Evolutionary conservation across 2,888 invertebrate genomes (phyloP).

Genomic region (Xestia ashworthii): DNA sequence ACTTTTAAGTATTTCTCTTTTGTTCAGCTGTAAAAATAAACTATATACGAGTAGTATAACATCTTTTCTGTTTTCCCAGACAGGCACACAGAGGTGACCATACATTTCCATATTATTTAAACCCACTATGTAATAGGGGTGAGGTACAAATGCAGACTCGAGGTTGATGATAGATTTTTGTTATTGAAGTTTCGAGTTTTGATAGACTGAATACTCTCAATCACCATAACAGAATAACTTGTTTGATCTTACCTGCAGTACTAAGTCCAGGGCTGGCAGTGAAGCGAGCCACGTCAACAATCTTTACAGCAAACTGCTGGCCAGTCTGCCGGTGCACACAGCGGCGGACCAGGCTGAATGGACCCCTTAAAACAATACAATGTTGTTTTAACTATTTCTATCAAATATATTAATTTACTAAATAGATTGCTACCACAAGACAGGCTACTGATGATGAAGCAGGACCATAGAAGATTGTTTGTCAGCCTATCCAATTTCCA

Average conservation of each 20-base stretch:
- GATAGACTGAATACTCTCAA: not conserved
- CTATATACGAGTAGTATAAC: no score
- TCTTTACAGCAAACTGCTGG: slow-evolving; percentile 99
- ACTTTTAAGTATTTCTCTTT: not conserved
- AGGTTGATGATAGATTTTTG: not conserved
- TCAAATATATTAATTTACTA: not conserved
- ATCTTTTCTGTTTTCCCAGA: not conserved
- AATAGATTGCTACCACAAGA: no score
- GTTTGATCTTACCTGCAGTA: slow-evolving; percentile 94
- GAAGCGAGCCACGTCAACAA: slow-evolving; percentile 99
- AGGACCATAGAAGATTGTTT: slow-evolving; percentile 97
- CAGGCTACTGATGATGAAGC: slow-evolving; percentile 95
- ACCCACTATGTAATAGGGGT: not conserved
- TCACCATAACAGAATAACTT: not conserved
- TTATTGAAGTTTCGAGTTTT: no score
- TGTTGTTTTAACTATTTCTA: not conserved
- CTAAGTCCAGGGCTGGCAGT: slow-evolving; percentile 99
- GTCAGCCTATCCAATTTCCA: slow-evolving; percentile 98
- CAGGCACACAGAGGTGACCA: not conserved
- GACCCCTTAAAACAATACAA: slow-evolving; percentile 92
- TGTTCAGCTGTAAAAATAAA: no score
- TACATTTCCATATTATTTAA: not conserved
- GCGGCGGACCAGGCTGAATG: slow-evolving; percentile 98
- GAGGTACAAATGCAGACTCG: not conserved
- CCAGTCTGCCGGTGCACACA: slow-evolving; percentile 98